Conservation (phyloP, 2,797 vertebrate genomes). For the Petrocephalus sullivani region DNA sequence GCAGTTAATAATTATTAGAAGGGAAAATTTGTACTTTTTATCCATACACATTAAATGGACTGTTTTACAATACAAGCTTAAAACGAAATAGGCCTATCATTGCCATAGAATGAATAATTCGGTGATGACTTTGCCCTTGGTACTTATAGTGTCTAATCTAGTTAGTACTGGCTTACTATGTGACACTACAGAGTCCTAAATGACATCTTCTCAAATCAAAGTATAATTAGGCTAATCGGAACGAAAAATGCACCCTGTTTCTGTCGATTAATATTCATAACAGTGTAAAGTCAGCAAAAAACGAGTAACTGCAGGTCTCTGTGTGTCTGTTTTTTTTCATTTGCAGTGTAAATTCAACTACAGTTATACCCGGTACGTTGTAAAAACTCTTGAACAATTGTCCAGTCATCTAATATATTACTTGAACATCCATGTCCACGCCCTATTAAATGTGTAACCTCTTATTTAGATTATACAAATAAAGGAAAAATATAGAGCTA, state of each 20-base stretch:
- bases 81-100: background rate
- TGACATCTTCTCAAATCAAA: constrained; percentile 8
- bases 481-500: background rate
- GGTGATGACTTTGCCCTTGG: constrained; percentile 27
- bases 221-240: background rate
- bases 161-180: constrained; percentile 17
- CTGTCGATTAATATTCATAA: background rate
- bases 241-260: background rate
- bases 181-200: background rate
- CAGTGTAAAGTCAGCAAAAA: background rate
- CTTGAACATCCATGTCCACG: background rate
- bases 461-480: background rate
- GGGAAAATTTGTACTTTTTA: background rate
- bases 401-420: background rate
- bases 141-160: constrained; percentile 39
- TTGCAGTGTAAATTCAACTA: background rate
- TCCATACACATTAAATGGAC: background rate
- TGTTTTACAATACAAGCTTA: background rate
- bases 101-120: constrained; percentile 43
- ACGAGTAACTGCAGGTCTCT: background rate
- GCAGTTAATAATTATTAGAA: background rate
- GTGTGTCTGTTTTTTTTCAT: background rate
- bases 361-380: background rate
- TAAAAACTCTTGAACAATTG: background rate
- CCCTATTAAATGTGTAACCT: background rate